Conservation (phyloP, 1,140 invertebrate species). For the Eufriesea mexicana region DNA sequence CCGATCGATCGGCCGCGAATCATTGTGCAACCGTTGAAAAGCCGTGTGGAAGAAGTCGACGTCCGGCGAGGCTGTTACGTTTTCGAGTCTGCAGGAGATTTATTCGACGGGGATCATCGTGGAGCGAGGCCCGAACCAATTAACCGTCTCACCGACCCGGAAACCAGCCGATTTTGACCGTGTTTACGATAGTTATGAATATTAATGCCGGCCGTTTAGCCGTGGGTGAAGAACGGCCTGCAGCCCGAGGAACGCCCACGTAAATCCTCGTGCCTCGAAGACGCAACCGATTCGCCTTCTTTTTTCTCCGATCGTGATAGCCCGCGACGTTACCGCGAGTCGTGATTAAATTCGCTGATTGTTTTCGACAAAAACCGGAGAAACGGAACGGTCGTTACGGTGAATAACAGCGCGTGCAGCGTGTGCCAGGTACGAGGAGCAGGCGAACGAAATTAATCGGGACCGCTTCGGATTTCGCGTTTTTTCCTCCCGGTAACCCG, state of each 20-base stretch:
- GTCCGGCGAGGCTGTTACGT: background rate
- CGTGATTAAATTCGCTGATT: background rate
- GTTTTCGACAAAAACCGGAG: background rate
- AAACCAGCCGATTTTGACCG: constrained; percentile 4
- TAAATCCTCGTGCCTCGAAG: constrained; percentile 5
- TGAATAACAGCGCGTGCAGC: background rate
- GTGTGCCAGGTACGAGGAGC: background rate
- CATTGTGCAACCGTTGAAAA: constrained; percentile 13
- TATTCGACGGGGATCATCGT: background rate
- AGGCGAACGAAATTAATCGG: constrained; percentile 19
- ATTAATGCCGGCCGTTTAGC: constrained; percentile 33
- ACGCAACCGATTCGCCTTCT: background rate
- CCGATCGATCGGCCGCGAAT: constrained; percentile 7
- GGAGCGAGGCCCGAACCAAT: background rate
- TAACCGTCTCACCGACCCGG: constrained; percentile 27
- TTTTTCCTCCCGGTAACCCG: background rate
- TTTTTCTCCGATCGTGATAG: too few species aligned
- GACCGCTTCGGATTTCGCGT: background rate
- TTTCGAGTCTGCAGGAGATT: background rate
- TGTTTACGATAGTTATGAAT: constrained; percentile 38
- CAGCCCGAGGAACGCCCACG: constrained; percentile 25
- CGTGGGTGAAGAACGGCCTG: background rate
- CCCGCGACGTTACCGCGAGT: background rate
- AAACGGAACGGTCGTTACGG: background rate
- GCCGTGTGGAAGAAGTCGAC: background rate